A percentile compares a stretch with the other conserved stretches of the same genome.
These are phyloP conservation scores for Stomatorhinus walkeri DNA, from an alignment of 2,797 vertebrate genomes.

Conservation along the genomic window DNA sequence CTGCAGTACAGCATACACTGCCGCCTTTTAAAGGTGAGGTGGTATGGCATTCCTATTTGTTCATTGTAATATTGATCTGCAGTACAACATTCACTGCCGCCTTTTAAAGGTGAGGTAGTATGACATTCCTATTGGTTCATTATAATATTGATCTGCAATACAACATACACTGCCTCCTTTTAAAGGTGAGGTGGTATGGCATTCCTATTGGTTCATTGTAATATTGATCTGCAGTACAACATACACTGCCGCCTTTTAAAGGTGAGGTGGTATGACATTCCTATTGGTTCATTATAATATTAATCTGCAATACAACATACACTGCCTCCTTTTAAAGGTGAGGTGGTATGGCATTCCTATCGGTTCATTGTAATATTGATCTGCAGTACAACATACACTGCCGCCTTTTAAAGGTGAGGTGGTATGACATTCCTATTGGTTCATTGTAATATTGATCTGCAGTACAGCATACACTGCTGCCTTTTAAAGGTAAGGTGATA, in stretches of 20 bases:
- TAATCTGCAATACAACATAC: background rate
- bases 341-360: background rate
- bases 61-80: background rate
- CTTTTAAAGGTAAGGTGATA: background rate
- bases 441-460: background rate
- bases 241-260: background rate
- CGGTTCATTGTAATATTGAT: background rate
- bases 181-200: too few species aligned
- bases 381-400: background rate
- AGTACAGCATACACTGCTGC: background rate
- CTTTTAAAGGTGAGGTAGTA: background rate
- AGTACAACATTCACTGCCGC: background rate
- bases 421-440: background rate
- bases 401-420: background rate
- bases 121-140: background rate
- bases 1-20: background rate
- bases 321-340: background rate
- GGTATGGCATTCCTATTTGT: background rate
- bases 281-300: background rate
- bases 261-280: background rate
- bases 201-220: background rate
- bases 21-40: background rate
- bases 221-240: background rate
- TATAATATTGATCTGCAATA: too few species aligned
- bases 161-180: too few species aligned